Conservation (phyloP, 1,140 invertebrate genomes). For the Melitaea cinxia region DNA sequence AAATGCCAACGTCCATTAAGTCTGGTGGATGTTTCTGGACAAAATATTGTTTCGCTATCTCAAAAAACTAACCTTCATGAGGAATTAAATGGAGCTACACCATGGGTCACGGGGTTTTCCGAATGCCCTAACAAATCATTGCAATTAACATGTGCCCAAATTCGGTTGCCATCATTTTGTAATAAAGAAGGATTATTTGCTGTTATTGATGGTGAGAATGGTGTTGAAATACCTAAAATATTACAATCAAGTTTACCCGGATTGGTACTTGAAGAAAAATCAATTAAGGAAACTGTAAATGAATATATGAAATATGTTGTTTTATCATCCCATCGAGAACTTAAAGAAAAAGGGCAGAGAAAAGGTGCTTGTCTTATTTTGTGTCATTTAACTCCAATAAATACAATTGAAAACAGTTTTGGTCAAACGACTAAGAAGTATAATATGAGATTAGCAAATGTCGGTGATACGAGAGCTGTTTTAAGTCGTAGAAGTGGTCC, state of each 20-base stretch:
- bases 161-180: slow-evolving; percentile 88
- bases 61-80: slow-evolving; percentile 83
- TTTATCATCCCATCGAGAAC: slow-evolving; percentile 87
- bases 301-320: slow-evolving; percentile 93
- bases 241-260: slow-evolving; percentile 89
- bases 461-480: slow-evolving; percentile 88
- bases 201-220: slow-evolving; percentile 90
- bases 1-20: slow-evolving; percentile 89
- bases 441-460: slow-evolving; percentile 86
- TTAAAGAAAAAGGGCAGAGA: slow-evolving; percentile 87
- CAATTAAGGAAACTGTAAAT: slow-evolving; percentile 88
- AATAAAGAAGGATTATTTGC: slow-evolving; percentile 91
- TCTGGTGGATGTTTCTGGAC: slow-evolving; percentile 91
- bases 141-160: slow-evolving; percentile 88
- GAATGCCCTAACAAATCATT: slow-evolving; percentile 89
- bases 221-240: slow-evolving; percentile 85
- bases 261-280: slow-evolving; percentile 88
- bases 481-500: slow-evolving; percentile 85
- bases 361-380: slow-evolving; percentile 87
- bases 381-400: slow-evolving; percentile 86
- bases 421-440: slow-evolving; percentile 79
- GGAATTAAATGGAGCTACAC: slow-evolving; percentile 82
- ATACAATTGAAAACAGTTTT: slow-evolving; percentile 77
- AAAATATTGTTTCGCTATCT: slow-evolving; percentile 85
- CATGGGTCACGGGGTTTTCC: slow-evolving; percentile 91